Evolutionary conservation across 2,888 invertebrate species (phyloP), one percentile per base, ranked within the genome.

Genomic region (Meteorus colon): DNA sequence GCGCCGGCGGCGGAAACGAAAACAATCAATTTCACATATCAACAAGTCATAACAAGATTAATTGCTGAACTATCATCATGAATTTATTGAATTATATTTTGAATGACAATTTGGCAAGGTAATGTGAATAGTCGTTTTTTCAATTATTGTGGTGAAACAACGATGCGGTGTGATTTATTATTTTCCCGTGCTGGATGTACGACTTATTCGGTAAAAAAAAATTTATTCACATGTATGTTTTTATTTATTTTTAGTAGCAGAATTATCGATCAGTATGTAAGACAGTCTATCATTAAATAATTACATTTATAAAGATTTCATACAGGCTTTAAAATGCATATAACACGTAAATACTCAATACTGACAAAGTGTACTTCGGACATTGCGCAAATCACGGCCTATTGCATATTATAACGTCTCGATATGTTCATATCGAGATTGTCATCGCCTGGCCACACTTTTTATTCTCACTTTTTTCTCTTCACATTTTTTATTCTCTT

Each of bases 301-400:
- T 72, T 72, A 62, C 41, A 72, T 72, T 45, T 62, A 62, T 41
- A 45, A 63, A 41, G 37, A 24, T 34, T 10, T 72, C 10, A 27
- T 45, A 62, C 27, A 72, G 27, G 8, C 62, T 62, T 27, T 37
- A 34, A 55, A 62, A 27, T 16, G 60, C 29, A 37, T 60, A 62
- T 27, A 70, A 29, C 34, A 29, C 24, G 27, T 48, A 24, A 45
- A 27, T 48, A 27, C 14, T 34, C n/a, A 27, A 51, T 41, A 62
- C 29, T 63, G 60, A 73, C 59, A 67, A 76, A 66, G 41, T 77
- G 76, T 73, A 77, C 73, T 74, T 77, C 76, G 76, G 65, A 70
- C 76, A 37, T 73, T 73, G 70, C 76, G 76, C 76, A 76, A 76
- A 77, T 66, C 73, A 55, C 76, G 62, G 76, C 68, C 63, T 76